Conservation (phyloP, 2,797 vertebrate species). For the Falco rusticolus region DNA sequence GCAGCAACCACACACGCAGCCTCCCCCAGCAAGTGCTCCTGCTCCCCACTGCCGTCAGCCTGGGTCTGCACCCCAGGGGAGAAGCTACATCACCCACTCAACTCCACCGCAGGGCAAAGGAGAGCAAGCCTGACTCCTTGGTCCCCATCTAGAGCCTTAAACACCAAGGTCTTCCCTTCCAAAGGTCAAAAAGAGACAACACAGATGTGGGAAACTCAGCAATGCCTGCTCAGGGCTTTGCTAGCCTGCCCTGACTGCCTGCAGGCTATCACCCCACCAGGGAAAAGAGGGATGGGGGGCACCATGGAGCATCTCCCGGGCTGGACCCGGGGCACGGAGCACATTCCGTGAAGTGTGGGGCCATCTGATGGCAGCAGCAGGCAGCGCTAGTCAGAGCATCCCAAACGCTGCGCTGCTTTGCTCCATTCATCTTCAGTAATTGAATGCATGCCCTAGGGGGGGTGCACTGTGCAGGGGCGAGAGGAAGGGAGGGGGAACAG, state of each 20-base stretch:
- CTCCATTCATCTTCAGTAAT: slow-evolving; percentile 70
- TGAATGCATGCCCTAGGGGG: slow-evolving; percentile 63
- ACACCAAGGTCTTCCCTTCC: not conserved
- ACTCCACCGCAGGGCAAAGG: fast-evolving
- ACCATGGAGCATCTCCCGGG: not conserved
- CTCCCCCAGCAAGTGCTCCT: not conserved
- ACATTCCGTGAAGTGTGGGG: slow-evolving; percentile 58
- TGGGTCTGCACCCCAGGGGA: fast-evolving
- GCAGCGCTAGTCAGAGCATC: not conserved
- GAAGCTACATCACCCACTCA: not conserved
- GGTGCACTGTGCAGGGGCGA: not conserved
- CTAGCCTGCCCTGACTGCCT: not conserved
- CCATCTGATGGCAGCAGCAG: slow-evolving; percentile 59
- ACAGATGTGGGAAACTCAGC: fast-evolving
- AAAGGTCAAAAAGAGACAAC: too few species aligned
- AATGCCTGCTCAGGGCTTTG: not conserved
- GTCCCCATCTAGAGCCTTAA: not conserved
- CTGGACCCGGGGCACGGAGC: not conserved
- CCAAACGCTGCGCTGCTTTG: not conserved
- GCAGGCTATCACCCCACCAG: too few species aligned
- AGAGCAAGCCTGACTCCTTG: fast-evolving
- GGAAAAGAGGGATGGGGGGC: fast-evolving
- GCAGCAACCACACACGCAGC: fast-evolving
- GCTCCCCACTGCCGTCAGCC: not conserved
- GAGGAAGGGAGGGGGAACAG: not conserved